Evolutionary conservation across 2,797 vertebrate species (phyloP).

Genomic region (Macropus fuliginosus): DNA sequence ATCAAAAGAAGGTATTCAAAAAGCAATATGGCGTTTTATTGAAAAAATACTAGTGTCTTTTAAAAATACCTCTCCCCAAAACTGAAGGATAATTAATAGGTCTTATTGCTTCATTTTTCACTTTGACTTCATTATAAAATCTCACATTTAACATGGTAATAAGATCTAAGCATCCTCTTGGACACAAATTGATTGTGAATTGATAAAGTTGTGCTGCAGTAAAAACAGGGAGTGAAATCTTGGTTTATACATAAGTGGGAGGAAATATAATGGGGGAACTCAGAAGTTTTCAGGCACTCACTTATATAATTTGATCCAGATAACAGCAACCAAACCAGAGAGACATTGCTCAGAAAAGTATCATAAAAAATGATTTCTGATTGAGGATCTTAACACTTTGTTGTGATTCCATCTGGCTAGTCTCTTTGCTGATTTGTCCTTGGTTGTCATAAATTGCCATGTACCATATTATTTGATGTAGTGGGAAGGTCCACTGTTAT

Average conservation of each 20-base stretch:
- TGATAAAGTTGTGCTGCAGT: not conserved
- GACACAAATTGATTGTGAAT: not conserved
- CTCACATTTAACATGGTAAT: not conserved
- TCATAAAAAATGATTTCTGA: slow-evolving; percentile 17
- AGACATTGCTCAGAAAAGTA: not conserved
- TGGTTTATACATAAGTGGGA: not conserved
- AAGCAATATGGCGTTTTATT: not conserved
- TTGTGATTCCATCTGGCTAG: not conserved
- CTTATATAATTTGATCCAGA: not conserved
- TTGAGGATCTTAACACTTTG: not conserved
- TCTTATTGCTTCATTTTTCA: not conserved
- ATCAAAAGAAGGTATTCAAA: slow-evolving; percentile 66
- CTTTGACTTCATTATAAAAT: not conserved
- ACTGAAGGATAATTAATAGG: not conserved
- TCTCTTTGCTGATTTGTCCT: not conserved
- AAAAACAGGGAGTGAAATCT: not conserved
- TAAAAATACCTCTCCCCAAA: not conserved
- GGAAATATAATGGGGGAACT: rapidly evolving
- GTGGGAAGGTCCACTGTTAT: not conserved
- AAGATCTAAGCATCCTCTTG: not conserved
- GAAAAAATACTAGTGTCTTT: not conserved
- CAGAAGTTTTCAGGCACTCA: not conserved
- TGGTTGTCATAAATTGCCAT: not conserved
- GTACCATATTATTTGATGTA: not conserved
- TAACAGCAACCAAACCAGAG: not conserved